phyloP scores from a whole-genome alignment of 2,888 invertebrate species.

The Perizoma flavofasciatum region DNA sequence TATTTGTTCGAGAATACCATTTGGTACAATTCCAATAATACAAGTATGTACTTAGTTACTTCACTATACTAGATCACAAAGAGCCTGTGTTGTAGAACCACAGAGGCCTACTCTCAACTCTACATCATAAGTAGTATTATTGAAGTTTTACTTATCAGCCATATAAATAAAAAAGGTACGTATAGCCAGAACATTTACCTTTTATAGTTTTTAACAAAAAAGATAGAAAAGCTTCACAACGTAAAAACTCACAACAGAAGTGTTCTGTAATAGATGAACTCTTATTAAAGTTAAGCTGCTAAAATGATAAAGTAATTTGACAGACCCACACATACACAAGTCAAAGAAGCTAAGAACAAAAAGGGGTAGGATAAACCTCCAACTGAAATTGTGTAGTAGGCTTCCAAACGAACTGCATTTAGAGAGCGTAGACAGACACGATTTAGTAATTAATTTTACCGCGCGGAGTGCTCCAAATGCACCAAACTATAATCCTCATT shows the following conservation, averaged over 20 bases:
- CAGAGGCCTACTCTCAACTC: too few relatives aligned
- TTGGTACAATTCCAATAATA: too few relatives aligned
- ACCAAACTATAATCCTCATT: slow-evolving; percentile 82
- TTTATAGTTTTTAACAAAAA: too few relatives aligned
- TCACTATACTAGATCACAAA: too few relatives aligned
- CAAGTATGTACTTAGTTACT: too few relatives aligned
- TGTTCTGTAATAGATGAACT: neutral
- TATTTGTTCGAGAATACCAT: too few relatives aligned
- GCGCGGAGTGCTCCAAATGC: slow-evolving; percentile 80
- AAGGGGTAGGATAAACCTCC: slow-evolving; percentile 47
- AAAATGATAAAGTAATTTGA: neutral
- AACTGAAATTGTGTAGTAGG: slow-evolving; percentile 55
- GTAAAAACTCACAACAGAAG: neutral
- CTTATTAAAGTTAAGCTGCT: neutral
- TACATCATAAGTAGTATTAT: too few relatives aligned
- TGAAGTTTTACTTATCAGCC: too few relatives aligned
- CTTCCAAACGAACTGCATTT: slow-evolving; percentile 66
- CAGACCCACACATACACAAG: neutral
- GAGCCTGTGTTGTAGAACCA: too few relatives aligned
- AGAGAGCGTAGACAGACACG: slow-evolving; percentile 67
- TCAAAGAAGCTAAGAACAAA: slow-evolving; percentile 24
- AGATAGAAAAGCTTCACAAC: too few relatives aligned
- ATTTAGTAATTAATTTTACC: slow-evolving; percentile 83
- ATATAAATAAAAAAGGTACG: too few relatives aligned
- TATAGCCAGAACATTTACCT: too few relatives aligned